Evolutionary conservation across 2,113 vertebrate species (phyloP).

Genomic region (Crypturellus undulatus): DNA sequence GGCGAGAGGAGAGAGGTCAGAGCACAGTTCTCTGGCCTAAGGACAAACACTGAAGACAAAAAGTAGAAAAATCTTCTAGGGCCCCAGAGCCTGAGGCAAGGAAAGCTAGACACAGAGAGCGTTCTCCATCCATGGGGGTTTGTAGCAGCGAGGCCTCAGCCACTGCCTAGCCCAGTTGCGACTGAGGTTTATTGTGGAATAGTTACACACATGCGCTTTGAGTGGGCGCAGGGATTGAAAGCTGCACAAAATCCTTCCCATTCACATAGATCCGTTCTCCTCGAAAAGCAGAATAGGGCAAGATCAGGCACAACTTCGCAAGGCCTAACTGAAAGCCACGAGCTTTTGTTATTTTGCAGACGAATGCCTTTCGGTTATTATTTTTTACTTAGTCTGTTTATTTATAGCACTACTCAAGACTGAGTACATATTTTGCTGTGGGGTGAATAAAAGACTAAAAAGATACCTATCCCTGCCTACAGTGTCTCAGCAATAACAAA

Average conservation of each 20-base stretch:
- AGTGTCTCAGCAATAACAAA: not conserved
- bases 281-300: not conserved
- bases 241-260: not conserved
- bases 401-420: slow-evolving; percentile 18
- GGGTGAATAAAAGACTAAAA: not conserved
- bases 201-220: accelerated
- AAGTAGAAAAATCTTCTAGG: not conserved
- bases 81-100: not conserved
- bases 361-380: not conserved
- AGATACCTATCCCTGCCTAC: not conserved
- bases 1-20: not conserved
- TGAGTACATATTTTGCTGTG: slow-evolving; percentile 47
- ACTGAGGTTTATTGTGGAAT: not conserved
- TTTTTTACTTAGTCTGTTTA: not conserved
- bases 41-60: not conserved
- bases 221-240: not conserved
- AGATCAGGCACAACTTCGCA: not conserved
- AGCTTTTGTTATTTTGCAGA: slow-evolving; percentile 7
- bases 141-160: not conserved
- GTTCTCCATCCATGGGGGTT: not conserved
- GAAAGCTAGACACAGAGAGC: not conserved
- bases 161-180: not conserved
- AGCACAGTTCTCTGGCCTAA: not conserved
- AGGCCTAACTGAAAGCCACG: not conserved
- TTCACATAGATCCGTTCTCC: not conserved